These are phyloP conservation scores for Papilio demoleus DNA, from an alignment of 2,888 invertebrate genomes.

Conservation along the genomic window DNA sequence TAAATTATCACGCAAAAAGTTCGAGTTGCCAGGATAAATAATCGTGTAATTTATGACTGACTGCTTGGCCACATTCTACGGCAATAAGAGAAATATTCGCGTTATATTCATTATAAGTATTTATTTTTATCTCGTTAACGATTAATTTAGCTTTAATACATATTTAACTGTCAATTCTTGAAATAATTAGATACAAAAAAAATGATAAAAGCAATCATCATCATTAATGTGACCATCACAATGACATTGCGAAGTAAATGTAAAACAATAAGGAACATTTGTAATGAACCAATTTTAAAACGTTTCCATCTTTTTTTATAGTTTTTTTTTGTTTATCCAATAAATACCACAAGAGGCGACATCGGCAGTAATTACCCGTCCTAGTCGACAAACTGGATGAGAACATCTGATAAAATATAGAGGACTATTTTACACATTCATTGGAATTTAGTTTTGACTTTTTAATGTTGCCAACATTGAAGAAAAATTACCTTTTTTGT, in stretches of 20 bases:
- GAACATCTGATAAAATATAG: conserved; percentile 27
- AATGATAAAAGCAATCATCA: neutral
- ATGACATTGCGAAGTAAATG: conserved; percentile 26
- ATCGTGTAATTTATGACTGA: too few species aligned
- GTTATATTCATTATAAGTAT: too few species aligned
- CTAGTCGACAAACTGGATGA: conserved; percentile 38
- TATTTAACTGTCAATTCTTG: neutral
- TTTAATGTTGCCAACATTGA: conserved; percentile 36
- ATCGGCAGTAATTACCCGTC: conserved; percentile 36
- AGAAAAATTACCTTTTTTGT: conserved; percentile 26
- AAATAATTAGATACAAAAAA: conserved; percentile 16
- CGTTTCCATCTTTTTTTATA: conserved; percentile 27
- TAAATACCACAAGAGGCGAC: conserved; percentile 34
- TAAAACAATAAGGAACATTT: conserved; percentile 38
- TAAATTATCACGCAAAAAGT: too few species aligned
- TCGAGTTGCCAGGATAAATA: too few species aligned
- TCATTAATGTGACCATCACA: conserved; percentile 25
- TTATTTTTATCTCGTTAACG: neutral
- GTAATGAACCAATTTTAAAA: conserved; percentile 42
- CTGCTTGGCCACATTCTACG: too few species aligned
- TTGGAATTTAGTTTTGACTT: conserved; percentile 37
- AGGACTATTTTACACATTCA: conserved; percentile 38
- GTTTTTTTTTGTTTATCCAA: conserved; percentile 28
- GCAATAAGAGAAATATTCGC: too few species aligned
- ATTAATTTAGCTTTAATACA: neutral